phyloP scores from a whole-genome alignment of 2,797 vertebrate genomes.

The Macrochelys suwanniensis region DNA sequence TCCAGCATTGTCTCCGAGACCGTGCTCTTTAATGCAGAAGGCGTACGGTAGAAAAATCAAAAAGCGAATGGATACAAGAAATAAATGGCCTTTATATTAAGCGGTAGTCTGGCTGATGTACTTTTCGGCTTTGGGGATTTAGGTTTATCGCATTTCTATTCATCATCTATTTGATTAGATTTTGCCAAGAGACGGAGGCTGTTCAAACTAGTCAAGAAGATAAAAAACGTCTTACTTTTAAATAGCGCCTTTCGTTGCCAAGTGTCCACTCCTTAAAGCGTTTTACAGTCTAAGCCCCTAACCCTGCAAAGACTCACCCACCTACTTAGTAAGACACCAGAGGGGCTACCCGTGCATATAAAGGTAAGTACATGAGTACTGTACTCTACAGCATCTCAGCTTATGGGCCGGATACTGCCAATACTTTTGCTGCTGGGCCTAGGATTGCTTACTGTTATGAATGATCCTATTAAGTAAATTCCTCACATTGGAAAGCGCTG shows the following conservation, averaged over 20 bases:
- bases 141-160: not conserved
- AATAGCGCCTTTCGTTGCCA: not conserved
- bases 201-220: not conserved
- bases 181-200: not conserved
- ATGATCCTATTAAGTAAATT: not conserved
- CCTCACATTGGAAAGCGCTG: not conserved
- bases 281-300: not conserved
- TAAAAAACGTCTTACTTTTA: not conserved
- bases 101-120: no score
- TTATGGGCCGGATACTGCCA: not conserved
- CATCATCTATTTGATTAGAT: not conserved
- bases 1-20: not conserved
- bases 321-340: not conserved
- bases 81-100: not conserved
- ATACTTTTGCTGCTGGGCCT: not conserved
- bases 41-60: not conserved
- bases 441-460: not conserved
- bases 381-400: not conserved
- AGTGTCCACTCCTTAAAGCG: not conserved
- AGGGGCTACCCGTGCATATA: no score
- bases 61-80: not conserved
- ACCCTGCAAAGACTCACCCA: not conserved
- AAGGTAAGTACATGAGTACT: not conserved
- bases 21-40: not conserved
- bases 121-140: not conserved